Percentiles rank a stretch among this genome's conserved stretches.
These are phyloP conservation scores for Urocyon cinereoargenteus DNA, from an alignment of 2,797 vertebrate genomes.

Conservation along the genomic window DNA sequence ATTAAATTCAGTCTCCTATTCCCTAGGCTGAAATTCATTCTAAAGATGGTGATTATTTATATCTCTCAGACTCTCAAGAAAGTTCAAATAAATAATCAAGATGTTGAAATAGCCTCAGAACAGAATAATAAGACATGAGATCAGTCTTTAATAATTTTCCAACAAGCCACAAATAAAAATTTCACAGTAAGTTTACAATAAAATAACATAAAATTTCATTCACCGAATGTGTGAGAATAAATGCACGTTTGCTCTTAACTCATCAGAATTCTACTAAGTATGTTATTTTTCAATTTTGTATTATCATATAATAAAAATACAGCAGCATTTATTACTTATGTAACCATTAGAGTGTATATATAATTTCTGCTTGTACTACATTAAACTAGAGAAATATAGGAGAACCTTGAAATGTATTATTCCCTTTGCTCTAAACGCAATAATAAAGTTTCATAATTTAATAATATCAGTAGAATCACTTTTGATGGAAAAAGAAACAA, in stretches of 20 bases:
- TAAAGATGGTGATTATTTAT: constrained; percentile 16
- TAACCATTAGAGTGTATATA: not conserved
- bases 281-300: constrained; percentile 50
- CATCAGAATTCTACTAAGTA: constrained; percentile 32
- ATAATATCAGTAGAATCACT: not conserved
- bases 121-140: not conserved
- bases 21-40: not conserved
- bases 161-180: constrained; percentile 18
- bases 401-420: constrained; percentile 17
- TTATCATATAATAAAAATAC: constrained; percentile 34
- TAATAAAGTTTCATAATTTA: constrained; percentile 4
- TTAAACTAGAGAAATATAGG: constrained; percentile 39
- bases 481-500: not conserved
- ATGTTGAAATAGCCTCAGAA: constrained; percentile 33
- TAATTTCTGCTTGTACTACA: constrained; percentile 21
- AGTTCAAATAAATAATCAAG: constrained; percentile 30
- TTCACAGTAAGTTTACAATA: constrained; percentile 30
- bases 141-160: constrained; percentile 31
- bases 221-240: constrained; percentile 25
- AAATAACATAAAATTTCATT: constrained; percentile 17
- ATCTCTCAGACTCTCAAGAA: not conserved
- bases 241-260: constrained; percentile 65
- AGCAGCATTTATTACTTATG: constrained; percentile 54
- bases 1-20: constrained; percentile 13
- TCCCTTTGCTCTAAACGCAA: not conserved